Percentiles rank a stretch among this genome's conserved stretches.
Evolutionary conservation across 1,140 invertebrate genomes (phyloP).

Genomic region (Orius laevigatus): DNA sequence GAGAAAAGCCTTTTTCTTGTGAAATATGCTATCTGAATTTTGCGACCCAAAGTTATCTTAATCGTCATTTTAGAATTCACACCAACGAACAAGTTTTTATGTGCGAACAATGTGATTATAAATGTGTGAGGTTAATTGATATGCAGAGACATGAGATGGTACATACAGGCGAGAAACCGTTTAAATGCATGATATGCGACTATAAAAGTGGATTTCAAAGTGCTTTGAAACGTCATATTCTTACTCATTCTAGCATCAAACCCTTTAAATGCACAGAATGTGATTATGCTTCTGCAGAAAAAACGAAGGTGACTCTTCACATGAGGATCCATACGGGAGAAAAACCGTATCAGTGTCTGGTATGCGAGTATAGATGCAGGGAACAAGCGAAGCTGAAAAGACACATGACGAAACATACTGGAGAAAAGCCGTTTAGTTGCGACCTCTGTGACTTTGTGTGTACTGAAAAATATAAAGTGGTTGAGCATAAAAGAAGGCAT

Average conservation of each 20-base stretch:
- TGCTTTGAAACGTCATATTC: background rate
- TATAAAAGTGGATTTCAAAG: background rate
- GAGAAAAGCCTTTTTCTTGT: too few relatives aligned
- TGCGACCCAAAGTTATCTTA: too few relatives aligned
- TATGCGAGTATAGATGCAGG: background rate
- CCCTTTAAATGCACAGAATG: background rate
- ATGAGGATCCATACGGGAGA: conserved; percentile 6
- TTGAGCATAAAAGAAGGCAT: too few relatives aligned
- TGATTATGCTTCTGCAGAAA: background rate
- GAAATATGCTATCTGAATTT: too few relatives aligned
- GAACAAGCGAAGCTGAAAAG: background rate
- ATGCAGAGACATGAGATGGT: too few relatives aligned
- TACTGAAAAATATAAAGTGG: too few relatives aligned
- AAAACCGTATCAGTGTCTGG: conserved; percentile 1
- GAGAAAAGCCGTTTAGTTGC: conserved; percentile 2
- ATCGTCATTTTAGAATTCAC: too few relatives aligned
- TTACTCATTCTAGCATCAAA: background rate
- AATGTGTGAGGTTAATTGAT: too few relatives aligned
- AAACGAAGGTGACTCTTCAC: background rate
- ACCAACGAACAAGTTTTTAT: too few relatives aligned
- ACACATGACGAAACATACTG: conserved; percentile 8
- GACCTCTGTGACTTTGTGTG: background rate
- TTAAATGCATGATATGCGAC: too few relatives aligned
- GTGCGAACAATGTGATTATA: too few relatives aligned
- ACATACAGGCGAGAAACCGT: too few relatives aligned